Base-by-base conservation (phyloP, 2,888 invertebrate genomes). In the Euzophera pinguis region DNA sequence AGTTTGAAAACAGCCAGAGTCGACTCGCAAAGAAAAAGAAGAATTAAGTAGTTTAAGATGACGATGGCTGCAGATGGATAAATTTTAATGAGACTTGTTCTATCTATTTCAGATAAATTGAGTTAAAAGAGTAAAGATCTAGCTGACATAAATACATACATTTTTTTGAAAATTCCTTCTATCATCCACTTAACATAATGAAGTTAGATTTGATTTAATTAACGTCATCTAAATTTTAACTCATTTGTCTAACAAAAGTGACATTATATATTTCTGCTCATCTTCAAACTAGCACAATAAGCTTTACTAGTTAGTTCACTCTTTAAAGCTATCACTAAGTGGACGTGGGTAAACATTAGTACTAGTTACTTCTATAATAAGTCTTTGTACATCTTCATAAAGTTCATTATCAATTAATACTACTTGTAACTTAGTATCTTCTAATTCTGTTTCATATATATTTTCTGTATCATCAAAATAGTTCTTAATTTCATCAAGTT, bases 261-360 rank as follows among this genome's bases (percentile, higher is more conserved):
- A 53, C 47, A 58, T 63, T 67, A 54, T 54, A 67, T 63, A 61
- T 67, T 57, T 54, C 55, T 57, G 54, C 56, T 65, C 61, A 64
- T 63, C 63, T 58, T 55, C 60, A 57, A 68, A 64, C 62, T 63
- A 56, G 69, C 62, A 64, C 63, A 70, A 68, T 70, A 67, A 64
- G 60, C 60, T 63, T 65, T 62, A 65, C 62, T 63, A 59, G 65
- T 64, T 65, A 55, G 61, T 63, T 67, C 59, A 59, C 58, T 65
- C 56, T 65, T 63, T 60, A 63, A 61, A 61, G 58, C 60, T 63
- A 61, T 60, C 58, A 60, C 53, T 50, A 53, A 34, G n/a, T 54
- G 50, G 53, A 52, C 53, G 35, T 39, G 38, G 50, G 22, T 57
- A 32, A 42, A 57, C 47, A 50, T 53, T 1, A 32, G 3, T 27